Base-by-base conservation (phyloP, 2,113 vertebrate genomes). In the Hystrix cristata region DNA sequence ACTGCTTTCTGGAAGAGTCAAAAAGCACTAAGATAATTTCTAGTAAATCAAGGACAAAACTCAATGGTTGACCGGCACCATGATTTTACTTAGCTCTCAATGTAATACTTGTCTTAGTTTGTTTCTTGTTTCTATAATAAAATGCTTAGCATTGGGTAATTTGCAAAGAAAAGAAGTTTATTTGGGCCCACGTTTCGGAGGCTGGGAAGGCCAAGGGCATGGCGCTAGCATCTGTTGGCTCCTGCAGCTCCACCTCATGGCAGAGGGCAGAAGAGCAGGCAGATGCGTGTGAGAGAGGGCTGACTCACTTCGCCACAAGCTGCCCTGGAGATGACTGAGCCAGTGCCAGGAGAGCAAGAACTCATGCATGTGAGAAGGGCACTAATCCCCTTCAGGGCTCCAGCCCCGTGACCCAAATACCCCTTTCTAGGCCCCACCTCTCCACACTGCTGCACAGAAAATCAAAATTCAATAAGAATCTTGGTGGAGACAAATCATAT, bases 1-100 rank as follows among this genome's bases (percentile, higher is more conserved):
- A 65, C 14, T 80, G 19, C 27, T 67, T 80, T 95, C 76, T 57
- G 43, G 62, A 94, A 94, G 48, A 87, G 31, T 84, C 34, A 72
- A 88, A 92, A 65, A 74, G 34, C 57, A 92, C 1, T 25, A 86
- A 90, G 34, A 53, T 65, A 29, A 46, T 60, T 72, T 80, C 80
- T 92, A 38, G 57, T 71, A 82, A 60, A 5, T 79, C 69, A 46
- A 87, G n/a, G 69, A 48, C 11, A 80, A 80, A 10, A 46, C 55
- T 25, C 46, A 27, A 19, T 48, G 38, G 19, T 65, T 85, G 46
- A 62, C 57, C 15, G 34, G 46, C 69, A 55, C 29, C n/a, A 5
- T 78, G 82, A 43, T 51, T 57, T 21, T n/a, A 55, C 59, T 46
- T 71, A 71, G 31, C 59, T 91, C 82, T 88, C 60, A 51, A 23